Percentiles rank a stretch among this genome's conserved stretches.
Conservation (phyloP, 2,797 vertebrate genomes). For the Remorina albescens region DNA sequence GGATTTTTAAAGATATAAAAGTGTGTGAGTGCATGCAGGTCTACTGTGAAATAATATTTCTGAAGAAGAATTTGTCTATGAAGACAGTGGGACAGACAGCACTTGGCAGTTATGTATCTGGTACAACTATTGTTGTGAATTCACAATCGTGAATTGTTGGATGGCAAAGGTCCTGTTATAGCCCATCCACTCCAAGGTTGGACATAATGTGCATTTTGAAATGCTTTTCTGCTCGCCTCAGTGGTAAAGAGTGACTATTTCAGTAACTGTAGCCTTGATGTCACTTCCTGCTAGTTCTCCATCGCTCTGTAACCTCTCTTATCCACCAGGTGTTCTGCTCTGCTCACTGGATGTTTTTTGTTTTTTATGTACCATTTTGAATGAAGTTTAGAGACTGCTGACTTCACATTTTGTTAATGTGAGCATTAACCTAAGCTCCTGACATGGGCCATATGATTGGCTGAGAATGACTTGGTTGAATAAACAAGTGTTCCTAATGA, state of each 20-base stretch:
- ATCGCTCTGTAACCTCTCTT: not conserved
- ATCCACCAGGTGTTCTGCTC: not conserved
- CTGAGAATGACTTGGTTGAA: not conserved
- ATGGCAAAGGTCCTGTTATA: not conserved
- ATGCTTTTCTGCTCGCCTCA: not conserved
- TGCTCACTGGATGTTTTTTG: not conserved
- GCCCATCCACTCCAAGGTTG: not conserved
- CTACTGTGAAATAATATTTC: not conserved
- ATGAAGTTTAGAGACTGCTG: not conserved
- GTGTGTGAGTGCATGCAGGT: not conserved
- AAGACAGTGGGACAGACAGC: not conserved
- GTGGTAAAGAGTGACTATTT: not conserved
- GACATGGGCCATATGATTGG: not conserved
- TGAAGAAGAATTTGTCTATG: not conserved
- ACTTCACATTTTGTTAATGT: not conserved
- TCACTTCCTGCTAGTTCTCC: not conserved
- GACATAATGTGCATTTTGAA: not conserved
- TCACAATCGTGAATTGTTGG: not conserved
- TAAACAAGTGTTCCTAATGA: not conserved
- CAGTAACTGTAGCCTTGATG: not conserved
- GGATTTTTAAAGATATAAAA: not conserved
- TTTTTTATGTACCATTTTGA: not conserved
- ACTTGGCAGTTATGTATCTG: not conserved
- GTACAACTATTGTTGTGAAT: too few species aligned
- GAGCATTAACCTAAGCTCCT: not conserved